A percentile compares a stretch with the other conserved stretches of the same genome.
Evolutionary conservation across 2,797 vertebrate genomes (phyloP).

Genomic region (Sternotherus odoratus): DNA sequence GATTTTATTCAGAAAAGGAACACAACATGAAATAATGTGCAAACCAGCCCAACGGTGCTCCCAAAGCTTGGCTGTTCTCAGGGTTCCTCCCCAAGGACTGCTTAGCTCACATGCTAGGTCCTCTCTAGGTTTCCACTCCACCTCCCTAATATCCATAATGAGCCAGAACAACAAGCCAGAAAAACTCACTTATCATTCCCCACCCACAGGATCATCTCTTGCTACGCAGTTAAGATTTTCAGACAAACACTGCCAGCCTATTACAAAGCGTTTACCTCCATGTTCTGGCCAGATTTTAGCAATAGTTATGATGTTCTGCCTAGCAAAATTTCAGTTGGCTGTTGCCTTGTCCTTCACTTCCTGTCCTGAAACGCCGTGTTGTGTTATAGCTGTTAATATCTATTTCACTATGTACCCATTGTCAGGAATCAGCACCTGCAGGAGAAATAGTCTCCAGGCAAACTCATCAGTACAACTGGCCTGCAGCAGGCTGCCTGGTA

Average conservation of each 20-base stretch:
- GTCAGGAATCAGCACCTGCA: neutral
- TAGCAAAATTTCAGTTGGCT: neutral
- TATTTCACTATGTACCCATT: neutral
- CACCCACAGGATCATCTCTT: neutral
- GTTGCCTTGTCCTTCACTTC: neutral
- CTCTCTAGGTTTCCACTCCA: neutral
- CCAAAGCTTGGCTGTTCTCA: neutral
- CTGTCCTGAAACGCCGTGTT: neutral
- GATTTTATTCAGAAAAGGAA: neutral
- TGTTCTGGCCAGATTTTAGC: neutral
- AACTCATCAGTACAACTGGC: no score
- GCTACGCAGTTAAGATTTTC: neutral
- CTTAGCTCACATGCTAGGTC: neutral
- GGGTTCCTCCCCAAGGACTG: neutral
- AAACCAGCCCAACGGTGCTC: accelerated
- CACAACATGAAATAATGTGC: neutral
- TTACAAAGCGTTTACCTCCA: neutral
- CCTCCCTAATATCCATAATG: neutral
- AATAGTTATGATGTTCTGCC: neutral
- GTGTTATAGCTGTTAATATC: neutral
- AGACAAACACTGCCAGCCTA: neutral
- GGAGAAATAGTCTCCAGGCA: neutral
- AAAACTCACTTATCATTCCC: neutral
- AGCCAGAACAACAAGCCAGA: neutral
- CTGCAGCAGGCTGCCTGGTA: no score